A percentile compares a stretch with the other conserved stretches of the same genome.
These are phyloP conservation scores for Macrobrachium nipponense DNA, from an alignment of 1,140 invertebrate species.

Conservation along the genomic window DNA sequence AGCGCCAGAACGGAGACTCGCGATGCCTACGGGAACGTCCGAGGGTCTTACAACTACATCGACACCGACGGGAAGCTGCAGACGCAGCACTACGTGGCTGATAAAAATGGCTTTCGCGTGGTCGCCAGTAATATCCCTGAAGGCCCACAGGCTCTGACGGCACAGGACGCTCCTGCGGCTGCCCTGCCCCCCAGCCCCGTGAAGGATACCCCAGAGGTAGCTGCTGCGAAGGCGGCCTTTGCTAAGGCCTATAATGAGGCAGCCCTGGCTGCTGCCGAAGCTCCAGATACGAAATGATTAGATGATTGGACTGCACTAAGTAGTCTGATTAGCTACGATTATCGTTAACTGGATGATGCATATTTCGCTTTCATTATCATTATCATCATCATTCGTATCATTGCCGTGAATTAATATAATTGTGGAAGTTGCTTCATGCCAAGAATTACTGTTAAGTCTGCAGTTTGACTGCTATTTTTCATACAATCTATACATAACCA, in stretches of 20 bases:
- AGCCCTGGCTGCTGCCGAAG: constrained; percentile 9
- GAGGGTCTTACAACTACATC: constrained; percentile 77
- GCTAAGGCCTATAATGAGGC: constrained; percentile 7
- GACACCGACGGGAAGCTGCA: constrained; percentile 78
- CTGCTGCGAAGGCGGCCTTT: constrained; percentile 36
- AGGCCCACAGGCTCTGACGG: constrained; percentile 27
- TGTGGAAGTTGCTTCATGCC: no score
- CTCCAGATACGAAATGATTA: constrained; percentile 10
- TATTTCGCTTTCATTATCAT: no score
- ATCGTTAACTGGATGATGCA: no score
- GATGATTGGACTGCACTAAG: not conserved
- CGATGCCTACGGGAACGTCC: constrained; percentile 76
- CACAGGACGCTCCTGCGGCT: not conserved
- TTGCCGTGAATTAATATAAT: no score
- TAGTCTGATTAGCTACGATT: no score
- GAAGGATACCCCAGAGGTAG: constrained; percentile 46
- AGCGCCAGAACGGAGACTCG: constrained; percentile 77
- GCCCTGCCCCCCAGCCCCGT: constrained; percentile 18
- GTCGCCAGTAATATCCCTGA: constrained; percentile 34
- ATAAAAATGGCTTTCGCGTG: constrained; percentile 65
- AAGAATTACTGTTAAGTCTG: no score
- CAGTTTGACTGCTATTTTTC: no score
- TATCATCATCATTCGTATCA: no score
- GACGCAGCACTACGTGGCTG: constrained; percentile 66
- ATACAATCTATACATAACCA: no score